Base-by-base conservation (phyloP, 2,888 invertebrate genomes). In the Nomada lathburiana region DNA sequence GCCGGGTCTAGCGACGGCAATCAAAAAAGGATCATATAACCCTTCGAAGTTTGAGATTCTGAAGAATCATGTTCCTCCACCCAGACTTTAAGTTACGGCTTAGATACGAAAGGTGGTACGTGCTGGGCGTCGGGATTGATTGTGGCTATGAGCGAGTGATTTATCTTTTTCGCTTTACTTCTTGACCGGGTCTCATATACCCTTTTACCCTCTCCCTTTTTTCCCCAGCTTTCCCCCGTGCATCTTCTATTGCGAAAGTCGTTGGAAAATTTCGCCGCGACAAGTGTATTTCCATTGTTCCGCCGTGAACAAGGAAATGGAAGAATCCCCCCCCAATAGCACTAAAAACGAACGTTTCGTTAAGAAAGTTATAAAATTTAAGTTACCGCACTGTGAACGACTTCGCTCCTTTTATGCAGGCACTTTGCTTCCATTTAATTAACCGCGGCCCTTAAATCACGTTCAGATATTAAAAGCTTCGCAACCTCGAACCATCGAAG, bases 11-110 rank as follows among this genome's bases (percentile, higher is more conserved):
- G 36, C 53, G 73, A 47, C 44, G 55, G 79, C 89, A 90, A 92
- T 92, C 90, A 91, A 91, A 90, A 91, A 88, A 85, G 91, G 90
- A 91, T 91, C 88, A 80, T 83, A 79, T 84, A 79, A 82, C 72
- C 47, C 80, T 83, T 69, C 76, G 71, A 73, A 76, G 68, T 79
- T 74, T 68, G 63, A 71, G 80, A 75, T 71, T 73, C 71, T 23
- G 59, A 55, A 74, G 74, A 74, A 81, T 80, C 79, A 76, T 78
- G 72, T 76, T 67, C 68, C 68, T 52, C 70, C 67, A 62, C 55
- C 59, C 72, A 88, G 88, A 88, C 86, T 88, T 88, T 86, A 86
- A 85, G 85, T 84, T 88, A 87, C 82, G 82, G 87, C 86, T 90
- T 84, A 86, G 79, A 71, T 82, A 79, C 73, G 77, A 83, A 68